phyloP scores from a whole-genome alignment of 1,140 invertebrate species.

The Amphibalanus amphitrite region DNA sequence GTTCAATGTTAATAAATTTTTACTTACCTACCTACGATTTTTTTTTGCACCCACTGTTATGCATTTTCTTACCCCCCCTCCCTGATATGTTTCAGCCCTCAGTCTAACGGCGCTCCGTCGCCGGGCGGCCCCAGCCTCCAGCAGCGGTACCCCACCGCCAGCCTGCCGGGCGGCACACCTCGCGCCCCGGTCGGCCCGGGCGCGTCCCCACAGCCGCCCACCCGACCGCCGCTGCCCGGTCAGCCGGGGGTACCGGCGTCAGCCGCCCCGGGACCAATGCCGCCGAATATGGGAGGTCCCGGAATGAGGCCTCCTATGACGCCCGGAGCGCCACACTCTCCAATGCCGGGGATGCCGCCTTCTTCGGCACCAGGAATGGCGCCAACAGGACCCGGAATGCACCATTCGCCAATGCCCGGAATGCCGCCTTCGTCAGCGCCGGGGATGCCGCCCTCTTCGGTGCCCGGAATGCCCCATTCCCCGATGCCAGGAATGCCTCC shows the following conservation, averaged over 20 bases:
- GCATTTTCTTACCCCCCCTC: constrained; percentile 9
- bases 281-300: neutral
- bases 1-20: no score
- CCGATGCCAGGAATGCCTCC: constrained; percentile 18
- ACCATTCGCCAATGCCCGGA: constrained; percentile 8
- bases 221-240: neutral
- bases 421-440: constrained; percentile 9
- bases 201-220: neutral
- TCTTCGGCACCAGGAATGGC: no score
- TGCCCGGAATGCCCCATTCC: constrained; percentile 21
- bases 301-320: neutral
- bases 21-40: no score
- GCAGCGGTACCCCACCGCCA: neutral
- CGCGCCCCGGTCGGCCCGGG: constrained; percentile 3
- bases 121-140: neutral
- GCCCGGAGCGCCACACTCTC: constrained; percentile 15
- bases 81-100: neutral
- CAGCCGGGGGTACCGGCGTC: constrained; percentile 1
- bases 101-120: no score
- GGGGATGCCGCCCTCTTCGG: constrained; percentile 10
- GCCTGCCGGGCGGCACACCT: constrained; percentile 4
- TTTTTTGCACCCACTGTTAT: neutral
- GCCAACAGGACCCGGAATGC: constrained; percentile 7
- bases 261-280: neutral
- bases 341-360: neutral